Evolutionary conservation across 2,797 vertebrate species (phyloP).

Genomic region (Cirrhinus mrigala): DNA sequence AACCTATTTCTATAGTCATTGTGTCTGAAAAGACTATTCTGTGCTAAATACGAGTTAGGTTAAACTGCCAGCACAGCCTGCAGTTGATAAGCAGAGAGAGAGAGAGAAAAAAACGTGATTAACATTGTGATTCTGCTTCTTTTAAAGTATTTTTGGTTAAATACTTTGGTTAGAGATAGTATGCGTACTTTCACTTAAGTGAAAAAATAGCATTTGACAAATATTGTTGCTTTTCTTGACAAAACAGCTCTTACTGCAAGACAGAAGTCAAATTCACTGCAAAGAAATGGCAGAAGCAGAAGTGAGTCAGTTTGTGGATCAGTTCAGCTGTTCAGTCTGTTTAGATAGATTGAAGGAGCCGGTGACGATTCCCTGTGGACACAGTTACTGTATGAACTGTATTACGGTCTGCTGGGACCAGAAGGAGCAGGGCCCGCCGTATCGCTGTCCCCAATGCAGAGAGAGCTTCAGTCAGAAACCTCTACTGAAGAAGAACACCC

Average conservation of each 20-base stretch:
- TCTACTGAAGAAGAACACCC: slow-evolving; percentile 65
- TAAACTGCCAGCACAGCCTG: background rate
- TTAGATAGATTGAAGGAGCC: slow-evolving; percentile 67
- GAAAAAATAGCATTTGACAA: background rate
- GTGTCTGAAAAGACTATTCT: too few relatives aligned
- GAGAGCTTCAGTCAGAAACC: slow-evolving; percentile 54
- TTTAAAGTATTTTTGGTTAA: background rate
- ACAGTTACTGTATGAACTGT: slow-evolving; percentile 72
- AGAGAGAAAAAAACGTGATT: too few relatives aligned
- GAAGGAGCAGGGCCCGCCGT: background rate
- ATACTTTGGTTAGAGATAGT: background rate
- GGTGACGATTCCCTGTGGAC: slow-evolving; percentile 57
- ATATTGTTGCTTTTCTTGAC: background rate
- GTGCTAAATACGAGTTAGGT: too few relatives aligned
- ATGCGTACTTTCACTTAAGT: background rate
- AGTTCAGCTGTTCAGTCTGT: slow-evolving; percentile 70
- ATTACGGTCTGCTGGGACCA: slow-evolving; percentile 65
- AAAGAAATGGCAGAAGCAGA: background rate
- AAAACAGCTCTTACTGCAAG: background rate
- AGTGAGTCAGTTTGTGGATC: slow-evolving; percentile 48
- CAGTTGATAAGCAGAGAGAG: background rate
- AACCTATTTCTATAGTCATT: too few relatives aligned
- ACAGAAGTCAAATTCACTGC: background rate
- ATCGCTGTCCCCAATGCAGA: slow-evolving; percentile 70
- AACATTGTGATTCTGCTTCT: background rate